Percentiles rank a stretch among this genome's conserved stretches.
Evolutionary conservation across 2,888 invertebrate species (phyloP).

Genomic region (Phalera bucephala): DNA sequence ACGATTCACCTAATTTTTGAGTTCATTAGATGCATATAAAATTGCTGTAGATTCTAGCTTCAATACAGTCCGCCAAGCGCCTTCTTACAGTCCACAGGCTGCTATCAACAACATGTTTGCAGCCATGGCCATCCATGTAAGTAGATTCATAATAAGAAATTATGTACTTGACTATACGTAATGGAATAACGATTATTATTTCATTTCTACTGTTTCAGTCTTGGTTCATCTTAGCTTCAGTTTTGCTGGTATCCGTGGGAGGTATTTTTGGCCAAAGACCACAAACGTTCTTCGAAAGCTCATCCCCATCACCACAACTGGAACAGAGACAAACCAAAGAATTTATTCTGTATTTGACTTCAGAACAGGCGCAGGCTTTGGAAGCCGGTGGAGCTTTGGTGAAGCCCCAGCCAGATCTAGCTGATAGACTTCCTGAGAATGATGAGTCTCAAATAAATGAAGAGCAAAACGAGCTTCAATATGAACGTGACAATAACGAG

Average conservation of each 20-base stretch:
- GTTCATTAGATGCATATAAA: conserved; percentile 70
- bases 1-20: no score
- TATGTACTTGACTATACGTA: background rate
- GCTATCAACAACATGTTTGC: conserved; percentile 30
- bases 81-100: conserved; percentile 37
- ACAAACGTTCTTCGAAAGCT: conserved; percentile 39
- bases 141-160: conserved; percentile 21
- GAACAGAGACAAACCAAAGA: conserved; percentile 47
- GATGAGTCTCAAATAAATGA: conserved; percentile 16
- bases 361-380: conserved; percentile 56
- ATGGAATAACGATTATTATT: conserved; percentile 1
- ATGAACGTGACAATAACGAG: conserved; percentile 12
- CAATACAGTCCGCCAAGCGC: conserved; percentile 45
- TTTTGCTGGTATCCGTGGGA: conserved; percentile 35
- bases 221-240: conserved; percentile 35
- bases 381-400: conserved; percentile 47
- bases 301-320: conserved; percentile 24
- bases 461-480: conserved; percentile 19
- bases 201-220: conserved; percentile 43
- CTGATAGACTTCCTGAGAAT: conserved; percentile 21
- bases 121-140: conserved; percentile 53
- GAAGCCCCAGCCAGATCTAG: conserved; percentile 30
- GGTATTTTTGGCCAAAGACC: conserved; percentile 47
- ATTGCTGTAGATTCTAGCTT: conserved; percentile 44
- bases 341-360: conserved; percentile 61